phyloP scores from a whole-genome alignment of 2,797 vertebrate genomes.

The Phylloscopus collybita region DNA sequence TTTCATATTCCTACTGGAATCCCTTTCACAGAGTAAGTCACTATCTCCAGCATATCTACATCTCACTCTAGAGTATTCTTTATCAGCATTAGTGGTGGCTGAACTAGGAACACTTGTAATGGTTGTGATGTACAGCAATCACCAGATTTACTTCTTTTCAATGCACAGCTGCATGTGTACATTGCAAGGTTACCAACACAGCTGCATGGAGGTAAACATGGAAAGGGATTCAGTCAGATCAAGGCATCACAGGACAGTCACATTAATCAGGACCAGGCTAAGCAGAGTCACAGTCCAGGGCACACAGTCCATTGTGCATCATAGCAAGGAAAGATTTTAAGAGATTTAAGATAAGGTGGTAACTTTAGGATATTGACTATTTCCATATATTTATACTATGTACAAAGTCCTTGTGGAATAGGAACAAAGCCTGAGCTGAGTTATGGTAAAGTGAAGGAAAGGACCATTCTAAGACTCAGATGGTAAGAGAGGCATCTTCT shows the following conservation, averaged over 20 bases:
- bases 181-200: neutral
- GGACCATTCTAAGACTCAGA: neutral
- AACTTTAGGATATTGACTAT: neutral
- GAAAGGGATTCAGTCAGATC: neutral
- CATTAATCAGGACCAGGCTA: neutral
- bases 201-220: neutral
- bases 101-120: neutral
- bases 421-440: neutral
- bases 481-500: neutral
- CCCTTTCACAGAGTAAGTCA: rapidly evolving
- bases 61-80: neutral
- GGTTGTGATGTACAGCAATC: neutral
- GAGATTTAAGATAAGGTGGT: neutral
- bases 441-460: neutral
- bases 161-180: neutral
- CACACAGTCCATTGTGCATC: neutral
- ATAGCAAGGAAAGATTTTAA: neutral
- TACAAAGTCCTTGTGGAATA: neutral
- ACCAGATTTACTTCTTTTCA: neutral
- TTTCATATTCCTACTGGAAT: neutral
- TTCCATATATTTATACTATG: rapidly evolving
- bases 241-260: neutral
- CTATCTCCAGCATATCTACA: neutral
- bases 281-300: neutral
- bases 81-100: neutral